Conservation (phyloP, 64 coral and sea anemone genomes). For the Montipora cactus region DNA sequence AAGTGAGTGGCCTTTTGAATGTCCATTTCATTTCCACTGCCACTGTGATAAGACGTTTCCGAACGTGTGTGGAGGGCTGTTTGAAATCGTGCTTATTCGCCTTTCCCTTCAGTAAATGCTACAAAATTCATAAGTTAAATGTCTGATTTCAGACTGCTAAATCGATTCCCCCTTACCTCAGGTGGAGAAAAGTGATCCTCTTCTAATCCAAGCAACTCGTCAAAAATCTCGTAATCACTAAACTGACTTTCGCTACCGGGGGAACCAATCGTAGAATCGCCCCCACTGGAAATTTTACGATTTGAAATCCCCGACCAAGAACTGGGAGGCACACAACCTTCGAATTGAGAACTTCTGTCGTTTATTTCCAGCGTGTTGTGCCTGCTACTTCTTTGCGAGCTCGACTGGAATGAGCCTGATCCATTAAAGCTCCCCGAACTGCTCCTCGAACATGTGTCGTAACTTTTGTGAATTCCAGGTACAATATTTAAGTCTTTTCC, state of each 20-base stretch:
- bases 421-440: slow-evolving; percentile 82
- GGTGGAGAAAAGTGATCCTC: slow-evolving; percentile 96
- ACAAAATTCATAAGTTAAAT: no score
- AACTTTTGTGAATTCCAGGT: slow-evolving; percentile 93
- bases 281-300: slow-evolving; percentile 58
- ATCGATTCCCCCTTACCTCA: slow-evolving; percentile 64
- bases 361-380: slow-evolving; percentile 67
- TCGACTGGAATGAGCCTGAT: slow-evolving; percentile 78
- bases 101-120: no score
- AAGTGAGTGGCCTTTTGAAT: no score
- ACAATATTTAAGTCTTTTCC: slow-evolving; percentile 93
- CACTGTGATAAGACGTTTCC: no score
- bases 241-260: slow-evolving; percentile 77
- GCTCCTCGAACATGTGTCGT: slow-evolving; percentile 58
- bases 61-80: no score
- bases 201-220: slow-evolving; percentile 89
- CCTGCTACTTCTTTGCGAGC: slow-evolving; percentile 43
- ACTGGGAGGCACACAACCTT: slow-evolving; percentile 41
- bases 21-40: no score
- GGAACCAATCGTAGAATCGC: slow-evolving; percentile 27
- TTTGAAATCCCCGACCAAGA: slow-evolving; percentile 25
- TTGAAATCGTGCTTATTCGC: no score
- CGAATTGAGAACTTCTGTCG: slow-evolving; percentile 1
- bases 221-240: slow-evolving; percentile 95
- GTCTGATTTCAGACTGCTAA: not conserved